Percentiles rank a stretch among this genome's conserved stretches.
These are phyloP conservation scores for Lagria hirta DNA, from an alignment of 2,888 invertebrate genomes.

Conservation along the genomic window DNA sequence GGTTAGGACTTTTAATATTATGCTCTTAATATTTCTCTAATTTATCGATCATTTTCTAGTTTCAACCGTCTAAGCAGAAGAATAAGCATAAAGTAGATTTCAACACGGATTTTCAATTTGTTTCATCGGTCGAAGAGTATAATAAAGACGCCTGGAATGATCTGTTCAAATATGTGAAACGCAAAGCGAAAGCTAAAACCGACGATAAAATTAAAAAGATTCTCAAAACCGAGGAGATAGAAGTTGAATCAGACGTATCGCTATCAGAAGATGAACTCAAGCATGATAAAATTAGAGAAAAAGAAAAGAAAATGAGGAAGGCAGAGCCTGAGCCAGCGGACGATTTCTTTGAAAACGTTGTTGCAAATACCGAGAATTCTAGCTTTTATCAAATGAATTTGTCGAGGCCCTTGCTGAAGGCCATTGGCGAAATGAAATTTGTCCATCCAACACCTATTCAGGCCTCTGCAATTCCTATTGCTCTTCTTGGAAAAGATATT, in stretches of 20 bases:
- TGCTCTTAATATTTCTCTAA: slow-evolving; percentile 7
- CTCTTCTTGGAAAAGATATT: slow-evolving; percentile 86
- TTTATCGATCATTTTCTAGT: slow-evolving; percentile 57
- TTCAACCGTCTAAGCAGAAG: slow-evolving; percentile 80
- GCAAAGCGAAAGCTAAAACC: slow-evolving; percentile 76
- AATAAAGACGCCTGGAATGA: slow-evolving; percentile 63
- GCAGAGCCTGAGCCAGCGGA: slow-evolving; percentile 53
- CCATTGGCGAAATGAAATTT: slow-evolving; percentile 85
- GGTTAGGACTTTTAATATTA: slow-evolving; percentile 56
- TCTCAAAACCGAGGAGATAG: slow-evolving; percentile 55
- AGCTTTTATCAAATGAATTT: slow-evolving; percentile 95
- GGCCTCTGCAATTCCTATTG: slow-evolving; percentile 91
- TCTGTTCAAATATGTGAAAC: slow-evolving; percentile 48
- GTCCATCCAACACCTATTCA: slow-evolving; percentile 97
- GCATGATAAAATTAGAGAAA: slow-evolving; percentile 68
- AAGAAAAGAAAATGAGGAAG: slow-evolving; percentile 60
- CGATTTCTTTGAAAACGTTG: slow-evolving; percentile 67
- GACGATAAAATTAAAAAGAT: slow-evolving; percentile 80
- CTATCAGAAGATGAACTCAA: slow-evolving; percentile 79
- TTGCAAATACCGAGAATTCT: slow-evolving; percentile 64
- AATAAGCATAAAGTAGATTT: slow-evolving; percentile 70
- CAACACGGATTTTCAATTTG: slow-evolving; percentile 79
- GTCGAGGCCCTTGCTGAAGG: slow-evolving; percentile 89
- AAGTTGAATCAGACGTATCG: slow-evolving; percentile 60
- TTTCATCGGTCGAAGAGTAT: slow-evolving; percentile 75